Conservation (phyloP, 2,113 vertebrate species). For the Clarias macrocephalus region DNA sequence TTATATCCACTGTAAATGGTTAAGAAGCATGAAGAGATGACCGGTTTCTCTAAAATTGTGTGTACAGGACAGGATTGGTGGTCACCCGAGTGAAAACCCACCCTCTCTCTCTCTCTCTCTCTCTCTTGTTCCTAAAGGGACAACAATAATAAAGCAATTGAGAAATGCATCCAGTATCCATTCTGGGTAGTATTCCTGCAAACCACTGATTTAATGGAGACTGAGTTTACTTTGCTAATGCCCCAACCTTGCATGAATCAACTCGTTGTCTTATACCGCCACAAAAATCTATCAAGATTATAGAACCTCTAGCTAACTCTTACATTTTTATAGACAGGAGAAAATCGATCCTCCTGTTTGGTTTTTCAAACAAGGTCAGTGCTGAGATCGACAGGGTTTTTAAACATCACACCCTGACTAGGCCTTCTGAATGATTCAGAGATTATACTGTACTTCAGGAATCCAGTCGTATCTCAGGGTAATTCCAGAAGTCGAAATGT, state of each 20-base stretch:
- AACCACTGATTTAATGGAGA: background rate
- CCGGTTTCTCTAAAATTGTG: background rate
- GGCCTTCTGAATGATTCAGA: constrained; percentile 1
- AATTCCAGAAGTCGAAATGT: background rate
- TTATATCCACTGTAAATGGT: background rate
- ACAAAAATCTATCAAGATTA: constrained; percentile 53
- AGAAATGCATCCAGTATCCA: background rate
- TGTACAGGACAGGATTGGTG: background rate
- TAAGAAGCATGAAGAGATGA: background rate
- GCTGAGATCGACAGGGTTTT: constrained; percentile 16
- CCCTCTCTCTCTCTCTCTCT: background rate
- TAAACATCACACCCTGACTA: background rate
- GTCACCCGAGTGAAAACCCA: background rate
- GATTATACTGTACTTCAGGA: background rate
- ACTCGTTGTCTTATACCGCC: constrained; percentile 14
- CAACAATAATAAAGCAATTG: background rate
- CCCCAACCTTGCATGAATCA: background rate
- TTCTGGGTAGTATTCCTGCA: background rate
- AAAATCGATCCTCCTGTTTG: constrained; percentile 54
- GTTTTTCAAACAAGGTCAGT: constrained; percentile 46
- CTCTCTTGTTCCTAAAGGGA: background rate
- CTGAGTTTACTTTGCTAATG: constrained; percentile 19
- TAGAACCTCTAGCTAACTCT: constrained; percentile 49
- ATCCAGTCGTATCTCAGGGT: background rate
- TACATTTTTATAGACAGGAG: constrained; percentile 52